phyloP scores from a whole-genome alignment of 2,797 vertebrate species.

The Paedocypris micromegethes region DNA sequence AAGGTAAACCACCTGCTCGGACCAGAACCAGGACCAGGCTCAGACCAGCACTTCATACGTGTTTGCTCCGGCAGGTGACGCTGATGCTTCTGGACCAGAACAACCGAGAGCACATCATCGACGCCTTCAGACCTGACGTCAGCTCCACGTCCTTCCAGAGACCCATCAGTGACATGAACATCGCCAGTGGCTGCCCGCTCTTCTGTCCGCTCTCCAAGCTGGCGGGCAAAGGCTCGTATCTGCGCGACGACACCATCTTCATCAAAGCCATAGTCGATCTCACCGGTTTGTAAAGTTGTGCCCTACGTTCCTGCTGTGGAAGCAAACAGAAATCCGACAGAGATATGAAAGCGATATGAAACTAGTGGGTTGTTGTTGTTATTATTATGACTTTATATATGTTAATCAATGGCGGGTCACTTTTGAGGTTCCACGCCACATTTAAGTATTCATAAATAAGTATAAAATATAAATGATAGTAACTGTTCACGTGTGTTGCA shows the following conservation, averaged over 20 bases:
- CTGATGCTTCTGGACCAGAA: slow-evolving; percentile 96
- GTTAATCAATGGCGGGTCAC: too few species aligned
- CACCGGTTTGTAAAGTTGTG: slow-evolving; percentile 75
- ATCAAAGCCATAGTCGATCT: slow-evolving; percentile 97
- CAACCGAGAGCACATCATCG: slow-evolving; percentile 95
- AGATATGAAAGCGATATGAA: too few species aligned
- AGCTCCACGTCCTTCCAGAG: slow-evolving; percentile 94
- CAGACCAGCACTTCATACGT: too few species aligned
- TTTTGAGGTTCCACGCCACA: too few species aligned
- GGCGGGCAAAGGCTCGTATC: slow-evolving; percentile 86
- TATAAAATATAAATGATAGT: too few species aligned
- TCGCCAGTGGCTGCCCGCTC: slow-evolving; percentile 94
- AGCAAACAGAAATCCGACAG: too few species aligned
- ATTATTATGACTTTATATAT: too few species aligned
- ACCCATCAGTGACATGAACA: slow-evolving; percentile 92
- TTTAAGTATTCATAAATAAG: too few species aligned
- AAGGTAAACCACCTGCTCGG: slow-evolving; percentile 70
- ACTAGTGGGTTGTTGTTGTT: too few species aligned
- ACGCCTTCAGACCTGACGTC: slow-evolving; percentile 90
- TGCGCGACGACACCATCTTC: slow-evolving; percentile 91
- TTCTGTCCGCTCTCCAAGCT: slow-evolving; percentile 91
- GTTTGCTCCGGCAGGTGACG: slow-evolving; percentile 75
- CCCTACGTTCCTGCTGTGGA: too few species aligned
- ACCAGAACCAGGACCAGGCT: too few species aligned
- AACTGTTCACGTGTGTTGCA: too few species aligned